Base-by-base conservation (phyloP, 2,888 invertebrate genomes). In the Lacanobia oleracea region DNA sequence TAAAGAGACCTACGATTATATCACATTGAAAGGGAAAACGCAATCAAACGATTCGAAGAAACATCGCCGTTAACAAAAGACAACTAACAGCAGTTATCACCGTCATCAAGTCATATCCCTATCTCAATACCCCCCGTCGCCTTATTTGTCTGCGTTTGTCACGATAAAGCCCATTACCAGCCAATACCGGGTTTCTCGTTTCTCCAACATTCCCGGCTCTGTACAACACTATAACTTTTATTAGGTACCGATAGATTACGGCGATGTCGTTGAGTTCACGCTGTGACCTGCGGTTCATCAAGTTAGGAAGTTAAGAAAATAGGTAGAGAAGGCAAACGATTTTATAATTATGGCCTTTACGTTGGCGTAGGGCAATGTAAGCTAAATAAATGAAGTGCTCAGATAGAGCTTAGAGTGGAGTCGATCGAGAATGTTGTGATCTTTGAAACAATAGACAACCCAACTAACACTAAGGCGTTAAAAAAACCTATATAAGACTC, bases 171-270 rank as follows among this genome's bases (percentile, higher is more conserved):
- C 69, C 45, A 40, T 43, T 59, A 48, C 40, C 45, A 68, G 62
- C 16, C 54, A 21, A 65, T 57, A 18, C 23, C 3, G 45, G 43
- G 37, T 79, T 81, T 79, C 79, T 69, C 79, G 37, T 79, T 81
- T 79, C 79, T 69, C 79, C 53, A 37, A 16, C 48, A 27, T 53
- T 71, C 50, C 54, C 62, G 23, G 37, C 14, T 40, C 7, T 12
- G 9, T 40, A 50, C 51, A 62, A 62, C 48, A 50, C 40, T 65
- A 62, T 66, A 57, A 66, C 45, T 65, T 66, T 53, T 61, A 62
- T 65, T 51, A 67, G 21, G 67, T 81, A 72, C 62, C 67, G 21
- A 79, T 72, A 81, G 62, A 59, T 18, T 60, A 61, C 10, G 70
- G 56, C 51, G 27, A 63, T 76, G 68, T 72, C 68, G 12, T 40